Base-by-base conservation (phyloP, 2,113 vertebrate genomes). In the Petaurus breviceps region DNA sequence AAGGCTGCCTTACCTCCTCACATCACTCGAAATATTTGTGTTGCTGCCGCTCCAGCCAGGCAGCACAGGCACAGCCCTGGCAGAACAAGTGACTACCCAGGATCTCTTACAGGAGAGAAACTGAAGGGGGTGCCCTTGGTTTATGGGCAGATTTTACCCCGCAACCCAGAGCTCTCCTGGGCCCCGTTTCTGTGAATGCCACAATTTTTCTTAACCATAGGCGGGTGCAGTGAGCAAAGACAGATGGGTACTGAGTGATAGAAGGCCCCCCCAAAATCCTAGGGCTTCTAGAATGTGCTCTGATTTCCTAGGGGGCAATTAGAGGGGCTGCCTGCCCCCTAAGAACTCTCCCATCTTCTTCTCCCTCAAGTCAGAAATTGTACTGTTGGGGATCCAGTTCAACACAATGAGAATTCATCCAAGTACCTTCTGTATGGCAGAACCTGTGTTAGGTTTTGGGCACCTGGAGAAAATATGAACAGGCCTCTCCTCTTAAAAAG, bases 1-100 rank as follows among this genome's bases (percentile, higher is more conserved):
- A 5, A 95, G 68, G n/a, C 25, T 92, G 24, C 23, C 91, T 95
- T 16, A 22, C 12, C 90, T 96, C 25, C 97, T 94, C 77, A 94
- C 11, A 95, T 92, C 68, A 90, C 23, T 95, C 96, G 89, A 93
- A 96, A 91, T 93, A 94, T 96, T 90, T 96, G 49, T 96, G 89
- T 91, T 95, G 11, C 24, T 68, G 46, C 55, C 0, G 16, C 47
- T 95, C 52, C 90, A 37, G 57, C n/a, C 53, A 8, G 9, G 93
- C 68, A 94, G 92, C 91, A n/a, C 11, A 95, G 90, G 90, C 61
- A 94, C 92, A 95, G 93, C 46, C 77, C 92, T 26, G 90, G 49
- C 2, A 51, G 90, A 96, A 84, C 31, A 96, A 93, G 47, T 90
- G 26, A 92, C 31, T 91, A 84, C 50, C 96, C 19, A 51, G 55